Conservation (phyloP, 2,888 invertebrate species). For the Apamea anceps region DNA sequence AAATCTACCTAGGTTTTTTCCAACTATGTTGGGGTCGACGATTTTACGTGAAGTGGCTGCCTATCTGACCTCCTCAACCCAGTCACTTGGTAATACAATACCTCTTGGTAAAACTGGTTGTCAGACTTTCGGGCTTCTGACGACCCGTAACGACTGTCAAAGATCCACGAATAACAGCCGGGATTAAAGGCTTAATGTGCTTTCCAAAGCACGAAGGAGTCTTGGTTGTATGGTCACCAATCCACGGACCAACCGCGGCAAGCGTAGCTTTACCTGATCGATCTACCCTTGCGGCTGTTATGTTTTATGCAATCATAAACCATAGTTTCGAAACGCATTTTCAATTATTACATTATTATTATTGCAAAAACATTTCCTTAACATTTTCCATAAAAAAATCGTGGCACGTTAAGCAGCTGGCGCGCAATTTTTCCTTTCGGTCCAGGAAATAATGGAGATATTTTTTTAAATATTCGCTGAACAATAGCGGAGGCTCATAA, state of each 20-base stretch:
- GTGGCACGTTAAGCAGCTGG: conserved; percentile 51
- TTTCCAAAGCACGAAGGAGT: not conserved
- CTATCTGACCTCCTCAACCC: too few relatives aligned
- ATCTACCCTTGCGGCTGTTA: not conserved
- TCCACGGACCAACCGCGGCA: not conserved
- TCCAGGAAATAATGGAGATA: conserved; percentile 62
- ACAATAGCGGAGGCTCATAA: conserved; percentile 75
- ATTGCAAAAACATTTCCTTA: conserved; percentile 17
- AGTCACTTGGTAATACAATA: too few relatives aligned
- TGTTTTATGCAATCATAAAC: not conserved
- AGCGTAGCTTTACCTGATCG: not conserved
- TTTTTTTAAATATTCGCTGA: conserved; percentile 71
- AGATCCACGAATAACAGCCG: not conserved
- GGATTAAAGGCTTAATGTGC: not conserved
- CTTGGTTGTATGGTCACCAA: not conserved
- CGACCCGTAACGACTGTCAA: too few relatives aligned
- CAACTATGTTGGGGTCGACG: not conserved
- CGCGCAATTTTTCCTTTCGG: conserved; percentile 56
- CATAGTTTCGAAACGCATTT: not conserved
- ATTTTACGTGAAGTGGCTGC: too few relatives aligned
- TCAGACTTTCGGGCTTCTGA: too few relatives aligned
- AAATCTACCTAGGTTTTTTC: not conserved
- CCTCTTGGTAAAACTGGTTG: too few relatives aligned
- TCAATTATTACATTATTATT: conserved; percentile 11
- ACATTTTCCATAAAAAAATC: conserved; percentile 40